Conservation (phyloP, 2,888 invertebrate species). For the Leucozona laternaria region DNA sequence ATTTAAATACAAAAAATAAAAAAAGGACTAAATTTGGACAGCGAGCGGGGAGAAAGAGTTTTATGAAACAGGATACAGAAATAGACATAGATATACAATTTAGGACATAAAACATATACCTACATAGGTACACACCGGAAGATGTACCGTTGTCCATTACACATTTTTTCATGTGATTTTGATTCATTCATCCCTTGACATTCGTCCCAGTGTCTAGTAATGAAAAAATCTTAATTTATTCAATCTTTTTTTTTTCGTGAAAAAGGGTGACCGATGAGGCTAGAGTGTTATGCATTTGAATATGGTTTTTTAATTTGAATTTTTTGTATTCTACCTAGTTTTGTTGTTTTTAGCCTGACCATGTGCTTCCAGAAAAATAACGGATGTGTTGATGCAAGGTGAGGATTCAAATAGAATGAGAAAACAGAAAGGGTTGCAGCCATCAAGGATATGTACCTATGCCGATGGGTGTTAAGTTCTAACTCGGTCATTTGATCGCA, state of each 20-base stretch:
- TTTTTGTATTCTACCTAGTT: neutral
- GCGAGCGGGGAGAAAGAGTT: neutral
- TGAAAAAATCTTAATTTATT: constrained; percentile 53
- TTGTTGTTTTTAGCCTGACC: constrained; percentile 6
- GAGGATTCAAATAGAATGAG: constrained; percentile 43
- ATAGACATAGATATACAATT: neutral
- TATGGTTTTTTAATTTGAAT: constrained; percentile 13
- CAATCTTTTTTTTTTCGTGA: constrained; percentile 24
- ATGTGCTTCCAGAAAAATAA: constrained; percentile 22
- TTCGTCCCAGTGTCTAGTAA: neutral
- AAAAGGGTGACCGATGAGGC: constrained; percentile 47
- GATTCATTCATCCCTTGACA: constrained; percentile 66
- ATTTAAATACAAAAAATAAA: constrained; percentile 44
- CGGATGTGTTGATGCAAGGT: constrained; percentile 18
- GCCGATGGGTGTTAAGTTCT: constrained; percentile 48
- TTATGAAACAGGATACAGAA: constrained; percentile 57
- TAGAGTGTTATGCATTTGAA: constrained; percentile 42
- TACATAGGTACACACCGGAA: constrained; percentile 57
- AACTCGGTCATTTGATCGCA: constrained; percentile 62
- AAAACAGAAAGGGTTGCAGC: constrained; percentile 21
- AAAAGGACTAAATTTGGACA: constrained; percentile 44
- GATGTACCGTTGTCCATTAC: constrained; percentile 70
- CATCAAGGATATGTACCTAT: neutral
- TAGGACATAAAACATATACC: constrained; percentile 33
- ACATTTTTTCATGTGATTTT: constrained; percentile 59